Base-by-base conservation (phyloP, 2,797 vertebrate genomes). In the Ceryle rudis region DNA sequence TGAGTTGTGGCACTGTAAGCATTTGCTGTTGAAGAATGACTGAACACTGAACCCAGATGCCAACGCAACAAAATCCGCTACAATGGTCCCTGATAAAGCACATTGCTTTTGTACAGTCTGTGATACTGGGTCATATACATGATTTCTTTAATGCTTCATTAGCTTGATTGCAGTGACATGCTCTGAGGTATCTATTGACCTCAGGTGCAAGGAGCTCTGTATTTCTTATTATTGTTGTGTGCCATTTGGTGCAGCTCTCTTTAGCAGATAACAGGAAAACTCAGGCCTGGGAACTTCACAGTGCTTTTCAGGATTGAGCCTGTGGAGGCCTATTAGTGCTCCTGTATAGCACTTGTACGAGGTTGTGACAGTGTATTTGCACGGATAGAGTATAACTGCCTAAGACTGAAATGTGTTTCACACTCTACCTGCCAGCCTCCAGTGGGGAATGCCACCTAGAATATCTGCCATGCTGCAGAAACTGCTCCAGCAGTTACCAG, bases 341-440 rank as follows among this genome's bases (percentile, higher is more conserved):
- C 19, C 44, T n/a, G 14, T 26, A 33, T 10, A 78, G 25, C 16
- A 25, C 12, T 7, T 33, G 25, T 28, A 54, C 37, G 44, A 62
- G 79, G 25, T 9, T 91, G 54, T 83, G 91, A 35, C 4, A 11
- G 41, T 17, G 29, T 46, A n/a, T 87, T 57, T 91, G 21, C 33
- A 33, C 0, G 1, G 37, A 26, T 0, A 2, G 15, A 25, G 4
- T 47, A 12, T 33, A 71, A 86, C 26, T 39, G 28, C 41, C 12
- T 49, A 39, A 80, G 66, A 72, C 21, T 66, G 42, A 74, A 83
- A 75, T 16, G 19, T 70, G 42, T 77, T 89, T 65, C 71, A 70
- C 19, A 20, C 5, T 37, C 33, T 61, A 31, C 54, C 42, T 72
- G 41, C 12, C 49, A 83, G 64, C 8, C 25, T 79, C 81, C 51